Base-by-base conservation (phyloP, 2,113 vertebrate species). In the Ursus arctos region DNA sequence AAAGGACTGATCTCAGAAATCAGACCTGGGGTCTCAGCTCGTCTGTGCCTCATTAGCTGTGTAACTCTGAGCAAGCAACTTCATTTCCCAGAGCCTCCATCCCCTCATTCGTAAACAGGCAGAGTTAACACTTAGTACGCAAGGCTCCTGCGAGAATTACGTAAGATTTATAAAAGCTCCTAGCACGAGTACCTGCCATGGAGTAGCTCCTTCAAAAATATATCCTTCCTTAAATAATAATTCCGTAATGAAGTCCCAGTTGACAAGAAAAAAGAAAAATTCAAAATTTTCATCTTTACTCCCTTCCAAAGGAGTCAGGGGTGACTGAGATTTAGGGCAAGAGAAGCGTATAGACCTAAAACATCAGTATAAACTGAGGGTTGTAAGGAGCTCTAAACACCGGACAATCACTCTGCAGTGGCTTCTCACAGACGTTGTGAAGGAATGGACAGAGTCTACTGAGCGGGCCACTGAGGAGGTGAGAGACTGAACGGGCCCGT, bases 211-310 rank as follows among this genome's bases (percentile, higher is more conserved):
- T 95, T 81, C 33, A 76, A 81, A 53, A 96, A 63, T 80, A 36
- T 51, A 88, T 21, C 22, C 19, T 69, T 85, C 24, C 47, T 77
- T 91, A 79, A 88, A 63, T 77, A 77, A 31, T 49, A 77, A 47
- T 31, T 77, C 7, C 0, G 4, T 71, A 93, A 91, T 57, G 26
- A 96, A 88, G 69, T 83, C 31, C 24, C 21, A 14, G 7, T 43
- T 63, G 69, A 95, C 24, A 89, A 92, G 21, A 80, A 79, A 31
- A 95, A 89, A 92, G 21, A 80, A 79, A 31, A 95, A 81, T 6
- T 86, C 43, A 89, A 89, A 88, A 59, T 53, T 74, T 86, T 81
- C 61, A 86, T 28, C 55, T 67, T 96, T 80, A 85, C 9, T 76
- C 43, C 47, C 51, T 94, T 92, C 16, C 69, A 85, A 90, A 84